phyloP scores from a whole-genome alignment of 2,113 vertebrate species.

The Ctenomys sociabilis region DNA sequence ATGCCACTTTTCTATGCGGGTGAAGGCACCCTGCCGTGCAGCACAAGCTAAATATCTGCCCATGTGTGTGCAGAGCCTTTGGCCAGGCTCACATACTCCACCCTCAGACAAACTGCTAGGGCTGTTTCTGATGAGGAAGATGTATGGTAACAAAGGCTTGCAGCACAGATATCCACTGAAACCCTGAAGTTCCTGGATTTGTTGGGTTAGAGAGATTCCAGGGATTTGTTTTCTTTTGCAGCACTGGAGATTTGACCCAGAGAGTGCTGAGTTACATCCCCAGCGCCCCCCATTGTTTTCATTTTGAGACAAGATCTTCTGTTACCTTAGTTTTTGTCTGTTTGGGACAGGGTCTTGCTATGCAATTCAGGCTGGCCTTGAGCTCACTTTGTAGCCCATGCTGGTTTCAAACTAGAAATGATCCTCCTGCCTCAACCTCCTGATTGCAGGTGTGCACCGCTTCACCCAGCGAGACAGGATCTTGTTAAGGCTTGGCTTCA shows the following conservation, averaged over 20 bases:
- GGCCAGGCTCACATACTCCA: not conserved
- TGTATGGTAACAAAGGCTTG: not conserved
- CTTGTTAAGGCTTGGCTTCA: not conserved
- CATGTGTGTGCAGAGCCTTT: not conserved
- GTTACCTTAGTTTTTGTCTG: too few species aligned
- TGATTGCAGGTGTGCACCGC: too few species aligned
- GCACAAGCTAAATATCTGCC: not conserved
- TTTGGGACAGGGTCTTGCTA: too few species aligned
- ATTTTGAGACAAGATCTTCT: not conserved
- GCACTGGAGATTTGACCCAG: not conserved
- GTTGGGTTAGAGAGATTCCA: not conserved
- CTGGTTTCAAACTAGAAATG: too few species aligned
- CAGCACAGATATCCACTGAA: rapidly evolving
- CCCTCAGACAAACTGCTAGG: not conserved
- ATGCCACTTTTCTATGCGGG: not conserved
- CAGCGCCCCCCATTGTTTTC: not conserved
- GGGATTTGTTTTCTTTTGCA: not conserved
- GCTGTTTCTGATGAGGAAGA: not conserved
- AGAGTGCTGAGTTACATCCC: not conserved
- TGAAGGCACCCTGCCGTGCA: not conserved
- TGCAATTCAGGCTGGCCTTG: too few species aligned
- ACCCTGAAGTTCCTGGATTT: not conserved
- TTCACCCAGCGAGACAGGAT: not conserved
- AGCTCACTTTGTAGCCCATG: too few species aligned
- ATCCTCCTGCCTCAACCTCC: too few species aligned